Percentiles rank a stretch among this genome's conserved stretches.
Evolutionary conservation across 2,888 invertebrate genomes (phyloP).

Genomic region (Brachypterus glaber): DNA sequence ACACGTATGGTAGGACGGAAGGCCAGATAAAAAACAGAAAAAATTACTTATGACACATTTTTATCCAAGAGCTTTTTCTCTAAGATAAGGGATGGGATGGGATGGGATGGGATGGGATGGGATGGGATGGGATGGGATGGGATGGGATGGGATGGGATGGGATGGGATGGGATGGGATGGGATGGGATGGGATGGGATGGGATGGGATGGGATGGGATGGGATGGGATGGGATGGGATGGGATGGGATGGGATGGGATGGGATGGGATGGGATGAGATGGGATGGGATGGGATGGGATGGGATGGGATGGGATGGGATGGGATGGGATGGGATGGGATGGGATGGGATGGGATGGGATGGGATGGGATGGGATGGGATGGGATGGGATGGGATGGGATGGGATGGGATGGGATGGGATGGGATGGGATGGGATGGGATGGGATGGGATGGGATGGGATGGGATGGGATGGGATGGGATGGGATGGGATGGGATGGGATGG

Average conservation of each 20-base stretch:
- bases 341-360: constrained; percentile 10
- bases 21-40: too few relatives aligned
- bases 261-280: constrained; percentile 8
- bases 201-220: constrained; percentile 7
- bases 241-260: constrained; percentile 6
- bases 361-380: constrained; percentile 10
- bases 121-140: constrained; percentile 11
- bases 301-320: constrained; percentile 10
- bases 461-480: constrained; percentile 8
- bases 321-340: constrained; percentile 10
- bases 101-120: constrained; percentile 10
- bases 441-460: constrained; percentile 10
- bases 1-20: too few relatives aligned
- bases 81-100: constrained; percentile 33
- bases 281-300: constrained; percentile 8
- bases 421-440: constrained; percentile 10
- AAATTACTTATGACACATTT: too few relatives aligned
- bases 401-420: constrained; percentile 9
- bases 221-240: constrained; percentile 7
- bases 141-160: constrained; percentile 8
- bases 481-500: constrained; percentile 10
- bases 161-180: constrained; percentile 2
- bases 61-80: too few relatives aligned
- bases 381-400: constrained; percentile 9
- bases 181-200: constrained; percentile 7